phyloP scores from a whole-genome alignment of 30 jellyfish, hydroid and myxozoan species.

The Hydractinia echinata region DNA sequence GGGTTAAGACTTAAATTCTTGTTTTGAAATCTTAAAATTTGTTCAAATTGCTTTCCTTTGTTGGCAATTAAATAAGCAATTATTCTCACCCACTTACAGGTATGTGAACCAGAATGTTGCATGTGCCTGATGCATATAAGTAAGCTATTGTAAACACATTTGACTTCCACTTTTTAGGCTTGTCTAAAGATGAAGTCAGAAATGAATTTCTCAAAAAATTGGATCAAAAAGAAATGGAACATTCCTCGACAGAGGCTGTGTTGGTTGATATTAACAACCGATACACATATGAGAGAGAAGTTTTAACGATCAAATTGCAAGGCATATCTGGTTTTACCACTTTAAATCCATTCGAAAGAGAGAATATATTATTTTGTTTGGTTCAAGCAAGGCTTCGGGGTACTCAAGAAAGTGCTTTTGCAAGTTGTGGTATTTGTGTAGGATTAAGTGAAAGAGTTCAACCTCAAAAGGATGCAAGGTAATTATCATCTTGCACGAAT shows the following conservation, averaged over 20 bases:
- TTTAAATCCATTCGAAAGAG: conserved; percentile 69
- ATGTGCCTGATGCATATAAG: no score
- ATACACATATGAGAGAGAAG: conserved; percentile 48
- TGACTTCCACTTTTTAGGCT: conserved; percentile 22
- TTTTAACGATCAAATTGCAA: conserved; percentile 45
- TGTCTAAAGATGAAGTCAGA: conserved; percentile 55
- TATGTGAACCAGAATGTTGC: no score
- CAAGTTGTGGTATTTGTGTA: conserved; percentile 51
- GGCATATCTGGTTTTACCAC: conserved; percentile 54
- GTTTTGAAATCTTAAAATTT: no score
- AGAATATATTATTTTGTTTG: conserved; percentile 34
- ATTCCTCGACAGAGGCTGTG: conserved; percentile 58
- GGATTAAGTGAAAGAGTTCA: conserved; percentile 75
- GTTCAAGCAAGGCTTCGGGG: conserved; percentile 59
- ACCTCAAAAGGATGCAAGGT: conserved; percentile 51
- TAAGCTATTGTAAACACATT: no score
- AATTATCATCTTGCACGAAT: background rate
- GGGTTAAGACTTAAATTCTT: no score
- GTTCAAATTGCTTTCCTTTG: no score
- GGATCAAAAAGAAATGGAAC: conserved; percentile 34
- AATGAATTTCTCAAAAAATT: conserved; percentile 57
- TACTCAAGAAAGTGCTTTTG: conserved; percentile 53
- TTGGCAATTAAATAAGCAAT: no score
- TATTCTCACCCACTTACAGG: no score
- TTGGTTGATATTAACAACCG: conserved; percentile 48